phyloP scores from a whole-genome alignment of 2,888 invertebrate species.

The Chamaedrilus cognettii region DNA sequence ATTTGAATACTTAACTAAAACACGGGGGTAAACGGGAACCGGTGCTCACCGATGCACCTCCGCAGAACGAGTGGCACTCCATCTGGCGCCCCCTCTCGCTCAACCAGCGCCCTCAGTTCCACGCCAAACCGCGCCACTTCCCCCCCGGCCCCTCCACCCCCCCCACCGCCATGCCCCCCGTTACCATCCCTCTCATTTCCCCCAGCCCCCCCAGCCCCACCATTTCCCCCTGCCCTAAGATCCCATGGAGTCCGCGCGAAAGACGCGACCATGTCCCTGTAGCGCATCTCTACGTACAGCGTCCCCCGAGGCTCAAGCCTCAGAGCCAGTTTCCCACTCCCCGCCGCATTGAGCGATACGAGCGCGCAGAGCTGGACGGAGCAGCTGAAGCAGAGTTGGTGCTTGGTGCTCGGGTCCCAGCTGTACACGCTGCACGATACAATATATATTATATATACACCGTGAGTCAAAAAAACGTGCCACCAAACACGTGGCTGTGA shows the following conservation, averaged over 20 bases:
- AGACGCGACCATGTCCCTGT: constrained; percentile 76
- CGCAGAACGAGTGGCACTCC: constrained; percentile 85
- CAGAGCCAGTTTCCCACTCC: constrained; percentile 81
- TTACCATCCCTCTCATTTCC: constrained; percentile 65
- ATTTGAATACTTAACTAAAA: no score
- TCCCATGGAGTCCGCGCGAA: no score
- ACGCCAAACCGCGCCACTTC: constrained; percentile 64
- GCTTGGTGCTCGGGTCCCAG: constrained; percentile 98
- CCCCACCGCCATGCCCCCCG: constrained; percentile 68
- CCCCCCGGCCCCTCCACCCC: constrained; percentile 64
- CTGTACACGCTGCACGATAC: constrained; percentile 96
- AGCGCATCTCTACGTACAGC: constrained; percentile 55
- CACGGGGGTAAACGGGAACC: no score
- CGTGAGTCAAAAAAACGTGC: no score
- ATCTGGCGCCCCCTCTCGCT: constrained; percentile 68
- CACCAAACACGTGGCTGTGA: no score
- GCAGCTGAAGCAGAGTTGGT: constrained; percentile 83
- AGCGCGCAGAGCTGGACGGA: constrained; percentile 37
- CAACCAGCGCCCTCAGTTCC: constrained; percentile 65
- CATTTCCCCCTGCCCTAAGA: no score
- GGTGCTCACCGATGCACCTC: constrained; percentile 72
- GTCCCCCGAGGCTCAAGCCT: constrained; percentile 90
- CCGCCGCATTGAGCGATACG: constrained; percentile 91
- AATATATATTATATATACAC: no score
- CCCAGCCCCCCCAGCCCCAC: constrained; percentile 58